These are phyloP conservation scores for fruit fly (Drosophila melanogaster) DNA, from an alignment of 1,140 invertebrate species.

Conservation along the genomic window Release_6_plus_ISO1_MT NT_033779.5:18887501-18888000, in stretches of 20 bases:
- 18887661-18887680: not conserved
- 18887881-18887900: constrained; percentile 64
- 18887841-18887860: constrained; percentile 18
- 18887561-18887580: too few relatives aligned
- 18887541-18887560: too few relatives aligned
- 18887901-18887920: constrained; percentile 19
- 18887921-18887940: constrained; percentile 1
- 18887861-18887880: constrained; percentile 54
- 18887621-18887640: not conserved
- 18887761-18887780: constrained; percentile 40
- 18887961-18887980: constrained; percentile 45
- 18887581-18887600: too few relatives aligned
- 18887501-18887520: too few relatives aligned
- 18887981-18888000: constrained; percentile 51
- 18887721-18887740: constrained; percentile 78
- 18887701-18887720: constrained; percentile 59
- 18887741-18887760: constrained; percentile 42
- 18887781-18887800: constrained; percentile 47
- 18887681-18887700: constrained; percentile 6
- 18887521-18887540: too few relatives aligned
- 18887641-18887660: not conserved
- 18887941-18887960: constrained; percentile 6
- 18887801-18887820: constrained; percentile 60
- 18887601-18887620: too few relatives aligned
- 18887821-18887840: not conserved